These are phyloP conservation scores for Cochlearius cochlearius DNA, from an alignment of 2,113 vertebrate genomes.

Conservation along the genomic window DNA sequence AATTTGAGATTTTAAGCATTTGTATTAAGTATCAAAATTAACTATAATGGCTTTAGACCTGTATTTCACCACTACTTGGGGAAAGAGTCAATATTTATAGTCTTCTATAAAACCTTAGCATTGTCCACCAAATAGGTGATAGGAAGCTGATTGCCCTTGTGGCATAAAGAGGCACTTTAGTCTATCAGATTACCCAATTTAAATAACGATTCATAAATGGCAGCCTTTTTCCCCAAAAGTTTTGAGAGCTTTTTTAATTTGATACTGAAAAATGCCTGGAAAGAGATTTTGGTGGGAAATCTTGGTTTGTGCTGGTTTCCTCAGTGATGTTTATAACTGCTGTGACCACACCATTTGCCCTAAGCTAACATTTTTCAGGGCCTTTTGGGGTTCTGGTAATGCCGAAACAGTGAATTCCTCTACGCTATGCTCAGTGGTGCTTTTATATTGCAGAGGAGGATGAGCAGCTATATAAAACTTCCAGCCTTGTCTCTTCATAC, in stretches of 20 bases:
- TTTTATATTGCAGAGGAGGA: background rate
- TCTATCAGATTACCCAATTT: background rate
- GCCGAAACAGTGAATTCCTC: background rate
- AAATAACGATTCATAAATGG: background rate
- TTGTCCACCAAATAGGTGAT: background rate
- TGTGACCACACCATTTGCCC: background rate
- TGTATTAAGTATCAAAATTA: background rate
- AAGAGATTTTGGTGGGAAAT: background rate
- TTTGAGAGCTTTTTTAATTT: background rate
- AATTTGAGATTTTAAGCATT: background rate
- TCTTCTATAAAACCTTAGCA: background rate
- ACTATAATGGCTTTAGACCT: background rate
- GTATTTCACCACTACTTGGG: background rate
- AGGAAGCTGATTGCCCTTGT: background rate
- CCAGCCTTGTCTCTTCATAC: background rate
- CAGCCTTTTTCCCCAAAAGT: background rate
- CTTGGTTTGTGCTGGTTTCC: background rate
- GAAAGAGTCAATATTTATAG: background rate
- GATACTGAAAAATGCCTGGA: background rate
- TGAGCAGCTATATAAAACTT: background rate
- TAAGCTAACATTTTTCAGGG: background rate
- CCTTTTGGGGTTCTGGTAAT: background rate
- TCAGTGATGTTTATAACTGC: background rate
- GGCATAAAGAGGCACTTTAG: background rate
- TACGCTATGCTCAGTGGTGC: rapidly evolving